Base-by-base conservation (phyloP, 2,888 invertebrate species). In the Theodoxus fluviatilis region DNA sequence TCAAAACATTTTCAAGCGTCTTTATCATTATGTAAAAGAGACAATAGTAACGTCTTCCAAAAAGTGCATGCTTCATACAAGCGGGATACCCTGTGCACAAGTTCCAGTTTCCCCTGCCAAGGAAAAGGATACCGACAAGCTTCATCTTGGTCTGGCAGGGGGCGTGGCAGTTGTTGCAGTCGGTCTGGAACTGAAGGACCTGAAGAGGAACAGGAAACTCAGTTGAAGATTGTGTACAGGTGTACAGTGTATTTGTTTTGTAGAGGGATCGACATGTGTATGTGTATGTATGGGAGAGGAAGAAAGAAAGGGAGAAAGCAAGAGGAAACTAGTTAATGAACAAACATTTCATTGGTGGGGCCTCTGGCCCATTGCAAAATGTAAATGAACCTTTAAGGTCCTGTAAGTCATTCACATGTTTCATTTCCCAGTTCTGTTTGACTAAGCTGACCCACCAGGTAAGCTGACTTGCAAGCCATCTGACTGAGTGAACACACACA, bases 141-240 rank as follows among this genome's bases (percentile, higher is more conserved):
- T 97, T 97, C 96, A 97, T 97, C 82, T 96, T 94, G 0, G 97
- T 97, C 72, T 92, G 90, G 76, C 94, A 94, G 0, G 94, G 93
- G 1, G 91, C 90, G 75, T 92, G 91, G 85, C 98, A 99, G 74
- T 91, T 90, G 0, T 94, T 92, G 82, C 99, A 99, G 86, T 94
- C 93, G 4, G 95, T 94, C 0, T 90, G 87, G 87, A 98, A 96
- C 76, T 91, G 91, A 66, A 97, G 69, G 22, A 89, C 88, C 83
- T 80, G 75, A 6, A 74, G 72, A 40, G 33, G 31, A 35, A 57
- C 67, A 59, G 12, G 22, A 40, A n/a, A n/a, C n/a, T n/a, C n/a
- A n/a, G n/a, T n/a, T n/a, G n/a, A n/a, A n/a, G n/a, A n/a, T n/a
- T n/a, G n/a, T n/a, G n/a, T n/a, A n/a, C n/a, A n/a, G n/a, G n/a